These are phyloP conservation scores for Ceratosolen fusciceps DNA, from an alignment of 1,140 invertebrate genomes.

Conservation along the genomic window DNA sequence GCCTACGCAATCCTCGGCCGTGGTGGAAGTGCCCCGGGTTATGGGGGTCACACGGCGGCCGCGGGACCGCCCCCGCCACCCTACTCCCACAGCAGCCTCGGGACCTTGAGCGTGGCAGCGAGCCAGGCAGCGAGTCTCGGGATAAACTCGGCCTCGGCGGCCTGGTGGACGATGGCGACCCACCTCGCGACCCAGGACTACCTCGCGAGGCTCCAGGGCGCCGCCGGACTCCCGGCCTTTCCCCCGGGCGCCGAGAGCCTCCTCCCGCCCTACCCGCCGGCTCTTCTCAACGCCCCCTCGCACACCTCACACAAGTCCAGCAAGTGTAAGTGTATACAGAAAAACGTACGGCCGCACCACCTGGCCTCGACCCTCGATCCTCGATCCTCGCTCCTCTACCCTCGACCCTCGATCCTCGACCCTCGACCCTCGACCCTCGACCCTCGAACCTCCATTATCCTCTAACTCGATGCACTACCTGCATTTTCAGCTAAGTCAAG, in stretches of 20 bases:
- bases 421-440: too few relatives aligned
- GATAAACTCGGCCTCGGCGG: conserved; percentile 76
- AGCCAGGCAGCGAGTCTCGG: conserved; percentile 85
- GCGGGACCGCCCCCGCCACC: conserved; percentile 71
- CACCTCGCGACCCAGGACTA: conserved; percentile 89
- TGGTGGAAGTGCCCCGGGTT: conserved; percentile 66
- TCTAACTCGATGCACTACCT: background rate
- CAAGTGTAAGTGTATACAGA: conserved; percentile 67
- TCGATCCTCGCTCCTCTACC: background rate
- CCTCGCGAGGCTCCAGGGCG: conserved; percentile 81
- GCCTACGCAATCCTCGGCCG: conserved; percentile 69
- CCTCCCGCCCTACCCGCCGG: conserved; percentile 69
- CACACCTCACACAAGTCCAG: conserved; percentile 68
- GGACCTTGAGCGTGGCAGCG: conserved; percentile 83
- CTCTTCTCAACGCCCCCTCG: conserved; percentile 60
- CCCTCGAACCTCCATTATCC: too few relatives aligned
- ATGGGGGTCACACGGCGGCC: background rate
- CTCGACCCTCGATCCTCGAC: too few relatives aligned
- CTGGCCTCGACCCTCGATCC: too few relatives aligned
- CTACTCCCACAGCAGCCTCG: conserved; percentile 73
- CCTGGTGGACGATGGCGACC: conserved; percentile 91
- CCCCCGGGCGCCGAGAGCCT: conserved; percentile 68
- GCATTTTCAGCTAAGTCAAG: conserved; percentile 68
- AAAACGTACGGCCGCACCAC: too few relatives aligned
- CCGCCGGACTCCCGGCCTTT: conserved; percentile 79